These are phyloP conservation scores for Scaptomyza tumidula DNA, from an alignment of 2,888 invertebrate species.

Conservation along the genomic window DNA sequence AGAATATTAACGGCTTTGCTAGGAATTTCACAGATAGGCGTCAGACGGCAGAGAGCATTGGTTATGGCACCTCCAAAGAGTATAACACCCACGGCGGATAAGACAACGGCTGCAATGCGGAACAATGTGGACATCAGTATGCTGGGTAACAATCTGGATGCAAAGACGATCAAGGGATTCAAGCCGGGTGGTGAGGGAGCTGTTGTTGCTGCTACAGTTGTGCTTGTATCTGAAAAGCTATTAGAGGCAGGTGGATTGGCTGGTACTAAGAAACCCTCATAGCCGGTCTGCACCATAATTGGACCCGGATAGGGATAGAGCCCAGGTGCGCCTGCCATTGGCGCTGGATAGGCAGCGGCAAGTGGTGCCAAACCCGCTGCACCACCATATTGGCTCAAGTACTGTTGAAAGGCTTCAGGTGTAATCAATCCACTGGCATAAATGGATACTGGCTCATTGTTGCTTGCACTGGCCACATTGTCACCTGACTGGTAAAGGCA, in stretches of 20 bases:
- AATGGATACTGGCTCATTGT: conserved; percentile 75
- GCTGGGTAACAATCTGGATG: conserved; percentile 73
- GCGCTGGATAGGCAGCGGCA: conserved; percentile 62
- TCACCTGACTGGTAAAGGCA: conserved; percentile 57
- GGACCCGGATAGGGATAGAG: conserved; percentile 79
- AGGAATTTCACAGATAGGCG: conserved; percentile 86
- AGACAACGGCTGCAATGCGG: conserved; percentile 84
- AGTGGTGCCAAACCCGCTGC: conserved; percentile 65
- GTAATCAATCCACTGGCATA: conserved; percentile 79
- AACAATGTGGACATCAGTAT: conserved; percentile 82
- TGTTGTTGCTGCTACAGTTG: conserved; percentile 29
- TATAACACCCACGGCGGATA: conserved; percentile 85
- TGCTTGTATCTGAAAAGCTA: conserved; percentile 38
- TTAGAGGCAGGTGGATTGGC: conserved; percentile 33
- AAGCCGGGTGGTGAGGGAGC: conserved; percentile 24
- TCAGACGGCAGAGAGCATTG: conserved; percentile 86
- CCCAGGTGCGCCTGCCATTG: conserved; percentile 56
- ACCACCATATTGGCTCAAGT: conserved; percentile 80
- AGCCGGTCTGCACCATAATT: conserved; percentile 84
- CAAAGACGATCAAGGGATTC: conserved; percentile 59
- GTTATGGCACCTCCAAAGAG: conserved; percentile 86
- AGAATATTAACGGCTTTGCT: conserved; percentile 80
- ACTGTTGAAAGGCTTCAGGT: conserved; percentile 83
- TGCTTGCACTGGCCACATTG: conserved; percentile 67
- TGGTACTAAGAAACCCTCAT: conserved; percentile 85